Base-by-base conservation (phyloP, 2,113 vertebrate species). In the Aphyosemion australe region DNA sequence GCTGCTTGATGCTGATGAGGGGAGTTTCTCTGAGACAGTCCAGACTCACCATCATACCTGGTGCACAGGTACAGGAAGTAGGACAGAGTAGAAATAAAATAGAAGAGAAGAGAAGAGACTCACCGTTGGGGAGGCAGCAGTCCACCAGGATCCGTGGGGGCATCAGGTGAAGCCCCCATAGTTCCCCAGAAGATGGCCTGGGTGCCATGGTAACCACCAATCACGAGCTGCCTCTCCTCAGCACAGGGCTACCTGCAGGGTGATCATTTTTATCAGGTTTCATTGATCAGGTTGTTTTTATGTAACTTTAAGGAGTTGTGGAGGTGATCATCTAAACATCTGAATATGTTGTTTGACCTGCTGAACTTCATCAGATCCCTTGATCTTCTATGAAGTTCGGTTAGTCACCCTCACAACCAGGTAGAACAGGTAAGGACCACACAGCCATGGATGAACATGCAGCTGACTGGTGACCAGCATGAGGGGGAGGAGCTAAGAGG, bases 111-210 rank as follows among this genome's bases (percentile, higher is more conserved):
- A 57, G 16, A 10, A 53, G 2, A 31, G 2, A 6, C 11, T 39
- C 31, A 71, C 93, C 92, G 1, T 94, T 94, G 68, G 93, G 93
- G 12, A 94, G 84, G 70, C 92, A 93, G 79, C 93, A 94, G 74
- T 94, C 93, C 83, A 94, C 93, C 84, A 91, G 87, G 83, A 94
- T 94, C 34, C 91, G 88, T 0, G 93, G 93, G 74, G 92, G 93
- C 93, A 94, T 94, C 70, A 94, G 84, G 55, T 94, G 93, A 12
- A 94, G 91, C 1, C 93, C 93, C 93, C 93, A 94, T 69, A 94
- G 78, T 62, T 94, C 93, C 49, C 93, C 93, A 19, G 93, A 94
- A 0, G 92, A 93, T 0, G 93, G 93, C 16, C 92, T 84, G n/a
- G 93, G 93, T 0, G 61, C 91, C 93, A 94, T 94, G 80, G 61